Evolutionary conservation across 2,113 vertebrate species (phyloP).

Genomic region (Pachycephala philippinensis): DNA sequence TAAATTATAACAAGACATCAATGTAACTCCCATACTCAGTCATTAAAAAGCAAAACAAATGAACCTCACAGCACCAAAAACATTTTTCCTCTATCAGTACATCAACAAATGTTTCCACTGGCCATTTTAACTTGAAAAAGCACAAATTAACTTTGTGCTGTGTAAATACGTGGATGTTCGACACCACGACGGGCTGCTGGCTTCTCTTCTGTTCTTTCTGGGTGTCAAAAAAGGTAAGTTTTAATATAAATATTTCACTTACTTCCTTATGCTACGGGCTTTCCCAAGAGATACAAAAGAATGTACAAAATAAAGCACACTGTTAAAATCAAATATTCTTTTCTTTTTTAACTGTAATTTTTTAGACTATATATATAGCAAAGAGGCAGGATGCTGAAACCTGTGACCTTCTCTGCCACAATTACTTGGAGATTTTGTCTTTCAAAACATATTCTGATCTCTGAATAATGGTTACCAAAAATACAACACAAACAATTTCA

Average conservation of each 20-base stretch:
- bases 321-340: not conserved
- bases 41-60: conserved; percentile 35
- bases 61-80: conserved; percentile 18
- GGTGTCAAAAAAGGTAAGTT: not conserved
- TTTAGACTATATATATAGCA: not conserved
- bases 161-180: not conserved
- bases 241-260: conserved; percentile 20
- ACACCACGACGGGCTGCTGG: not conserved
- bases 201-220: not conserved
- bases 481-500: conserved; percentile 44
- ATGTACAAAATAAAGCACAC: not conserved
- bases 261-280: not conserved
- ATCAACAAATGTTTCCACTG: conserved; percentile 49
- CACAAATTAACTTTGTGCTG: conserved; percentile 30
- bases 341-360: not conserved
- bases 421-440: not conserved
- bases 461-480: conserved; percentile 47
- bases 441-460: conserved; percentile 42
- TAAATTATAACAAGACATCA: conserved; percentile 58
- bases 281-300: not conserved
- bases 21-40: conserved; percentile 41
- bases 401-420: conserved; percentile 13
- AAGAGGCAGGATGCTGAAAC: conserved; percentile 11
- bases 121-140: conserved; percentile 44
- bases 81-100: conserved; percentile 53